Percentiles rank a stretch among this genome's conserved stretches.
Conservation (phyloP, 1,140 invertebrate species). For the Platyura marginata region DNA sequence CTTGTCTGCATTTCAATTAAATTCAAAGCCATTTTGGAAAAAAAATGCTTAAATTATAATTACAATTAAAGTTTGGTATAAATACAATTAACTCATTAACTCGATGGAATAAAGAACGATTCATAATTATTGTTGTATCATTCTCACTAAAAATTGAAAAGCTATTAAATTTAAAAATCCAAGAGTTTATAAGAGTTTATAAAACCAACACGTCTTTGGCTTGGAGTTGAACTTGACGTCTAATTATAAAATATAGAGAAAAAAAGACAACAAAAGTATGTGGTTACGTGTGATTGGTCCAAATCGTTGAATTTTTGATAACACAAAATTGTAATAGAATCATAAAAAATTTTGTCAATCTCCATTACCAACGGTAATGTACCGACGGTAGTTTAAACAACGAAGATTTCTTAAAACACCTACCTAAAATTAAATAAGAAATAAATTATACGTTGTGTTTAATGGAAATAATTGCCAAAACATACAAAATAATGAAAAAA, state of each 20-base stretch:
- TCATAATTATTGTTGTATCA: not conserved
- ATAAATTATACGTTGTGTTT: too few relatives aligned
- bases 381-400: too few relatives aligned
- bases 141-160: not conserved
- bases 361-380: too few relatives aligned
- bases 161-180: not conserved
- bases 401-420: too few relatives aligned
- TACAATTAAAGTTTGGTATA: not conserved
- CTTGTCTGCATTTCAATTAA: constrained; percentile 4
- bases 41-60: not conserved
- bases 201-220: not conserved
- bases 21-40: not conserved
- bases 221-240: not conserved
- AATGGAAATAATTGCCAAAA: too few relatives aligned
- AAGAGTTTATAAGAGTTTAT: not conserved
- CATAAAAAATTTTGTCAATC: not conserved
- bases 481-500: too few relatives aligned
- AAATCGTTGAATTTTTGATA: not conserved
- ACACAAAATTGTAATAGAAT: not conserved
- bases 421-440: too few relatives aligned
- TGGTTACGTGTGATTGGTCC: constrained; percentile 1
- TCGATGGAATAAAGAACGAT: not conserved
- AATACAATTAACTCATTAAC: not conserved
- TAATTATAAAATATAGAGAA: not conserved
- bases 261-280: not conserved